Conservation (phyloP, 2,797 vertebrate species). For the Argya squamiceps region DNA sequence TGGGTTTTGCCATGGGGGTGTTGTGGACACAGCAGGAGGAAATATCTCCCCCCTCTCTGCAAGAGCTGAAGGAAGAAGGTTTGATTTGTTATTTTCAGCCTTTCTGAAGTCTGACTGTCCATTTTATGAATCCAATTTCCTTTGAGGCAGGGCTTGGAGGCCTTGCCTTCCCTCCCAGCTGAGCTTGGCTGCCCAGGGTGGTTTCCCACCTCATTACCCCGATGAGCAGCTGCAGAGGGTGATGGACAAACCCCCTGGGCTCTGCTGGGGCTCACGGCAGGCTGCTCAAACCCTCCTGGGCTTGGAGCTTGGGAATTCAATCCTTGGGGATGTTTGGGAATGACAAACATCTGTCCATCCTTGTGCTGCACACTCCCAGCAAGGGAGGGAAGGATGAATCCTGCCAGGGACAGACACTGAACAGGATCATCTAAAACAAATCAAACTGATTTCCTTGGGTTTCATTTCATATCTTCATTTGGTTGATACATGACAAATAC, state of each 20-base stretch:
- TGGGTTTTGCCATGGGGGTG: background rate
- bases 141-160: background rate
- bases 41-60: background rate
- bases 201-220: background rate
- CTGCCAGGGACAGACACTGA: background rate
- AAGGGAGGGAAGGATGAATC: background rate
- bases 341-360: accelerated
- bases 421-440: background rate
- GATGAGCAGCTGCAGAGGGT: background rate
- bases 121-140: background rate
- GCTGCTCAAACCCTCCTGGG: background rate
- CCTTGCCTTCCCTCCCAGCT: background rate
- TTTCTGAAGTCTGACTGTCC: background rate
- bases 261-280: accelerated
- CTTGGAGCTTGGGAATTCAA: background rate
- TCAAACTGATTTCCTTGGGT: background rate
- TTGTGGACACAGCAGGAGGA: background rate
- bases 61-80: background rate
- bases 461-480: background rate
- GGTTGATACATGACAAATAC: background rate
- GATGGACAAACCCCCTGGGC: background rate
- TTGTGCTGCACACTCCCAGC: background rate
- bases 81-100: background rate
- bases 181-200: background rate
- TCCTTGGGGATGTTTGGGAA: background rate